Percentiles rank a stretch among this genome's conserved stretches.
These are phyloP conservation scores for Oxycera nigricornis DNA, from an alignment of 2,888 invertebrate genomes.

Conservation along the genomic window DNA sequence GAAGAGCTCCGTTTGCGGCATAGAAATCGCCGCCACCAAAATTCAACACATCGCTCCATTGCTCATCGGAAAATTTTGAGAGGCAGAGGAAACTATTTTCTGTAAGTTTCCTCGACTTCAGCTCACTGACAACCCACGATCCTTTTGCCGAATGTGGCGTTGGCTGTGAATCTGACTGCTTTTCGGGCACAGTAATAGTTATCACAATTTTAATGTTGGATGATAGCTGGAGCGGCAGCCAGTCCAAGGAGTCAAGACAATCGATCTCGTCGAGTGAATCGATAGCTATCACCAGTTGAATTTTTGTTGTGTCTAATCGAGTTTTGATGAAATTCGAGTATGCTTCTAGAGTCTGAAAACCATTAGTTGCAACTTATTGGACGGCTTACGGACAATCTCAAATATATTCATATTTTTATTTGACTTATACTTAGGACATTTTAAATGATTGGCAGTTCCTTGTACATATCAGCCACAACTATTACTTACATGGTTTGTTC, in stretches of 20 bases:
- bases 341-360: slow-evolving; percentile 72
- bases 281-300: slow-evolving; percentile 74
- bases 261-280: slow-evolving; percentile 75
- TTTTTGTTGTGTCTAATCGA: slow-evolving; percentile 56
- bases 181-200: slow-evolving; percentile 47
- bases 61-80: slow-evolving; percentile 57
- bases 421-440: background rate
- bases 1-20: slow-evolving; percentile 58
- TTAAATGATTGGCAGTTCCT: background rate
- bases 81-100: slow-evolving; percentile 57
- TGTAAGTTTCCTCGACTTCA: slow-evolving; percentile 55
- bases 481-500: slow-evolving; percentile 67
- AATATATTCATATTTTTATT: no score
- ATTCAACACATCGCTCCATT: slow-evolving; percentile 59
- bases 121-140: slow-evolving; percentile 49
- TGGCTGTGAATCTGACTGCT: background rate
- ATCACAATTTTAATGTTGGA: slow-evolving; percentile 76
- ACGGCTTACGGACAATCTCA: background rate
- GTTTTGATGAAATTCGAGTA: slow-evolving; percentile 69
- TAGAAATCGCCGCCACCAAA: slow-evolving; percentile 59
- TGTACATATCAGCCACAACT: no score
- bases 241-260: slow-evolving; percentile 67
- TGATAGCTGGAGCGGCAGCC: slow-evolving; percentile 79
- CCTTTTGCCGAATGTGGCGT: background rate
- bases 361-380: no score